phyloP scores from a whole-genome alignment of 2,888 invertebrate genomes.

The Campoplex capitator region DNA sequence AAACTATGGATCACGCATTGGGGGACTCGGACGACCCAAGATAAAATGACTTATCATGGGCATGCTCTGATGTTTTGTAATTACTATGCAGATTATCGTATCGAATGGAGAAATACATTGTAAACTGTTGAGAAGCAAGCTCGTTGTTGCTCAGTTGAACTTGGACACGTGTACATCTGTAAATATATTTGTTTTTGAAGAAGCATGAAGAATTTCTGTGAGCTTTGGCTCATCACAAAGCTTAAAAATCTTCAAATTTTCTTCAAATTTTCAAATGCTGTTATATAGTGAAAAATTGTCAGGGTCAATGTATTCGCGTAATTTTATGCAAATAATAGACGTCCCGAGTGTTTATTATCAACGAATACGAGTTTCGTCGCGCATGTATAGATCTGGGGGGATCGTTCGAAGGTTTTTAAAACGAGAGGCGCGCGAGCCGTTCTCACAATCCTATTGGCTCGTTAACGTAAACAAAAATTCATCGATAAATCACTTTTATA shows the following conservation, averaged over 20 bases:
- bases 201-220: not conserved
- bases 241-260: too few relatives aligned
- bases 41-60: constrained; percentile 52
- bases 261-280: too few relatives aligned
- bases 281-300: not conserved
- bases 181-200: not conserved
- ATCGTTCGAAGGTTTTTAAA: constrained; percentile 32
- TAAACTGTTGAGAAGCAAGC: not conserved
- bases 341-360: constrained; percentile 23
- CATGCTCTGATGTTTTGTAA: constrained; percentile 45
- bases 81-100: constrained; percentile 11
- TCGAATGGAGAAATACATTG: constrained; percentile 18
- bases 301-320: not conserved
- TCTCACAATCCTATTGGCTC: constrained; percentile 1
- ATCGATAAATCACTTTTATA: constrained; percentile 14
- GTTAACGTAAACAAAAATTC: constrained; percentile 1
- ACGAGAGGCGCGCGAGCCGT: constrained; percentile 27
- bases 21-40: constrained; percentile 44
- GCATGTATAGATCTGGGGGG: not conserved
- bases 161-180: not conserved
- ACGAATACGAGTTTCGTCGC: constrained; percentile 49
- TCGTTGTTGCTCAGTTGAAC: not conserved
- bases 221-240: not conserved
- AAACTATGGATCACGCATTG: constrained; percentile 29
- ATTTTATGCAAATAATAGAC: constrained; percentile 17